phyloP scores from a whole-genome alignment of 2,888 invertebrate species.

The Pinctada fucata region DNA sequence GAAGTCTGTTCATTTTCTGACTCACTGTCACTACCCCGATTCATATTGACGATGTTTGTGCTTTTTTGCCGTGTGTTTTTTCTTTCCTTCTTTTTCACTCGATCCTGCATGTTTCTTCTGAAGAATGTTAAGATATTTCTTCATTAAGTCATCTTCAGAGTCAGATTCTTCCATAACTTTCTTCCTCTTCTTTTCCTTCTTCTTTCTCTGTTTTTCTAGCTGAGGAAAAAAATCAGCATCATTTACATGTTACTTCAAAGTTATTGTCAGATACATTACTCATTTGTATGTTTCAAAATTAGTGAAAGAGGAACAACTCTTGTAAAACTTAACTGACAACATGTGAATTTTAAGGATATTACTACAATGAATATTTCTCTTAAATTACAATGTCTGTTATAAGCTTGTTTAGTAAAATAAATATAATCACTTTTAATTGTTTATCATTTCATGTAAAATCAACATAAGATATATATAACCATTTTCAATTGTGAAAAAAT shows the following conservation, averaged over 20 bases:
- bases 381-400: too few species aligned
- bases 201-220: conserved; percentile 71
- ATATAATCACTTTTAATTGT: too few species aligned
- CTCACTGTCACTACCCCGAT: conserved; percentile 10
- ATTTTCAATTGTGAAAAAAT: too few species aligned
- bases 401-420: too few species aligned
- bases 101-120: conserved; percentile 58
- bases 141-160: conserved; percentile 67
- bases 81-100: background rate
- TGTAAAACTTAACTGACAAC: too few species aligned
- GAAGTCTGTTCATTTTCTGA: conserved; percentile 5
- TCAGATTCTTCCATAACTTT: conserved; percentile 51
- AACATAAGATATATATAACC: too few species aligned
- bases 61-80: background rate
- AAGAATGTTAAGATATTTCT: conserved; percentile 70
- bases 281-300: too few species aligned
- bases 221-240: conserved; percentile 7
- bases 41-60: too few species aligned
- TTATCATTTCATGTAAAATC: too few species aligned
- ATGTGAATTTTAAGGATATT: too few species aligned
- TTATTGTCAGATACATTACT: background rate
- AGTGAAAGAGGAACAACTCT: too few species aligned
- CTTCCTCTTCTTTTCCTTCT: conserved; percentile 77
- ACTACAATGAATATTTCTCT: too few species aligned
- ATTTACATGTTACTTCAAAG: background rate